A percentile compares a stretch with the other conserved stretches of the same genome.
phyloP scores from a whole-genome alignment of 2,797 vertebrate genomes.

The Ceryle rudis region DNA sequence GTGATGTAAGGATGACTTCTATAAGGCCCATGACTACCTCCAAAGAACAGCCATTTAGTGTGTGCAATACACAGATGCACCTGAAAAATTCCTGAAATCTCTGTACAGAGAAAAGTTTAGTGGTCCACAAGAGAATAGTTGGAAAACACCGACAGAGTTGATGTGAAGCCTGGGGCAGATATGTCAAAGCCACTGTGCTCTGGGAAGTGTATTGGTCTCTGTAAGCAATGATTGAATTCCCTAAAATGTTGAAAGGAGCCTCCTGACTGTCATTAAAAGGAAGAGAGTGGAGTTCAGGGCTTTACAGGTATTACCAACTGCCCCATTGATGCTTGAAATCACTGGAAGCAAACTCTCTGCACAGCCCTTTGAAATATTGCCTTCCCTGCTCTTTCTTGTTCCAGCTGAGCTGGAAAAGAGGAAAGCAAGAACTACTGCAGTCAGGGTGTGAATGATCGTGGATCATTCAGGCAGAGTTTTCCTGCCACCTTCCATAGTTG shows the following conservation, averaged over 20 bases:
- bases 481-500: neutral
- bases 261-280: neutral
- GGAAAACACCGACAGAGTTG: neutral
- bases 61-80: neutral
- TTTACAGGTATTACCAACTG: neutral
- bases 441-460: neutral
- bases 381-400: neutral
- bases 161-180: neutral
- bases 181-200: neutral
- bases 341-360: neutral
- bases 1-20: neutral
- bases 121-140: neutral
- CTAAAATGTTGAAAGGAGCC: neutral
- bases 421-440: neutral
- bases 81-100: neutral
- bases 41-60: neutral
- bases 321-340: neutral
- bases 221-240: neutral
- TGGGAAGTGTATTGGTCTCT: neutral
- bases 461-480: neutral
- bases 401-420: neutral
- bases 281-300: rapidly evolving
- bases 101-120: neutral
- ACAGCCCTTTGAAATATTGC: neutral
- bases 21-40: neutral